These are phyloP conservation scores for Cotesia chilonis DNA, from an alignment of 1,140 invertebrate species.

Conservation along the genomic window DNA sequence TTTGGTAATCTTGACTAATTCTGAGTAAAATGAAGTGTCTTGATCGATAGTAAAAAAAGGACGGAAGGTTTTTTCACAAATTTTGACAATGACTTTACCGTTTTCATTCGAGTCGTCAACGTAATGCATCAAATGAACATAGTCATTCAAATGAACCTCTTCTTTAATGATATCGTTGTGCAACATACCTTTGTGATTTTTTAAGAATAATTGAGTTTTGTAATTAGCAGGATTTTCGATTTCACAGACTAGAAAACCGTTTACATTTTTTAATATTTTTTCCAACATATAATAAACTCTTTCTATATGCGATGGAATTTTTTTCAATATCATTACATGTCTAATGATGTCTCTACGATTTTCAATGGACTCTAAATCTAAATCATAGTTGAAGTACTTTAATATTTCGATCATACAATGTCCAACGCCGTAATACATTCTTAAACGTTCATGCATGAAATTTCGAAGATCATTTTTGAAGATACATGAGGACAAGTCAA, in stretches of 20 bases:
- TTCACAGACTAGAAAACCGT: not conserved
- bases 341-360: not conserved
- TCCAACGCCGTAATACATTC: not conserved
- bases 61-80: not conserved
- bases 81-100: not conserved
- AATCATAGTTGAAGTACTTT: conserved; percentile 1
- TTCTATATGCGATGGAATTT: not conserved
- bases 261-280: conserved; percentile 2
- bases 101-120: not conserved
- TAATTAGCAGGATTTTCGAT: not conserved
- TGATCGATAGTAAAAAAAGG: not conserved
- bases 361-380: not conserved
- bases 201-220: conserved; percentile 1
- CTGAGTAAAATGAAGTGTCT: not conserved
- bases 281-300: conserved; percentile 4
- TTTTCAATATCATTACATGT: not conserved
- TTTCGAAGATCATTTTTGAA: not conserved
- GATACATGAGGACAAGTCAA: not conserved
- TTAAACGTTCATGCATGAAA: conserved; percentile 1
- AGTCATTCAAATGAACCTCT: not conserved
- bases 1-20: not conserved
- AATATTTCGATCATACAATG: conserved; percentile 12
- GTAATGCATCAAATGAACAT: not conserved
- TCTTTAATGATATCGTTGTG: not conserved
- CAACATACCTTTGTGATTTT: not conserved